Percentiles rank a stretch among this genome's conserved stretches.
These are phyloP conservation scores for Pocillopora verrucosa DNA, from an alignment of 64 coral and sea anemone genomes.

Conservation along the genomic window DNA sequence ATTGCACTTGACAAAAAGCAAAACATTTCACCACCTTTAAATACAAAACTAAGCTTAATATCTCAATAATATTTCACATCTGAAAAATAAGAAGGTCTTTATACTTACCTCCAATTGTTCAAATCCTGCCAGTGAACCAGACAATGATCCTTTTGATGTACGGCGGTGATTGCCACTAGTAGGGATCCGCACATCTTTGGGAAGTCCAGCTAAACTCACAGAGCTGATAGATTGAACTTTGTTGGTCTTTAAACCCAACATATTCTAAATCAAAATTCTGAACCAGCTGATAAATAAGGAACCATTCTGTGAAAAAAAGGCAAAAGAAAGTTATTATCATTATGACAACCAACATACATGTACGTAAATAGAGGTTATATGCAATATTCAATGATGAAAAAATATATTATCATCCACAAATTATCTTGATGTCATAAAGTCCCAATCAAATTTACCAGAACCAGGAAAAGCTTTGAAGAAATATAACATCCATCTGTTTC, in stretches of 20 bases:
- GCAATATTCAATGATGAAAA: too few species aligned
- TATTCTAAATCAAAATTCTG: neutral
- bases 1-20: too few species aligned
- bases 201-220: conserved; percentile 38
- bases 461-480: too few species aligned
- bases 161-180: neutral
- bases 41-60: too few species aligned
- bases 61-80: too few species aligned
- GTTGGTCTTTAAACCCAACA: conserved; percentile 29
- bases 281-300: neutral
- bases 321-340: neutral
- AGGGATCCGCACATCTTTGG: neutral
- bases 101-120: conserved; percentile 18
- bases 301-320: conserved; percentile 4
- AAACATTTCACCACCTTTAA: too few species aligned
- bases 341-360: too few species aligned
- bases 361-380: too few species aligned
- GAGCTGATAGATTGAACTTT: conserved; percentile 34
- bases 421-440: too few species aligned
- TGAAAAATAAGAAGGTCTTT: neutral
- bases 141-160: conserved; percentile 4
- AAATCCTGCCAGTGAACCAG: conserved; percentile 40
- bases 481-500: too few species aligned
- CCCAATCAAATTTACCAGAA: too few species aligned
- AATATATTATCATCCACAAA: too few species aligned